A percentile compares a stretch with the other conserved stretches of the same genome.
Evolutionary conservation across 2,888 invertebrate species (phyloP).

Genomic region (Standfussiana lucernea): DNA sequence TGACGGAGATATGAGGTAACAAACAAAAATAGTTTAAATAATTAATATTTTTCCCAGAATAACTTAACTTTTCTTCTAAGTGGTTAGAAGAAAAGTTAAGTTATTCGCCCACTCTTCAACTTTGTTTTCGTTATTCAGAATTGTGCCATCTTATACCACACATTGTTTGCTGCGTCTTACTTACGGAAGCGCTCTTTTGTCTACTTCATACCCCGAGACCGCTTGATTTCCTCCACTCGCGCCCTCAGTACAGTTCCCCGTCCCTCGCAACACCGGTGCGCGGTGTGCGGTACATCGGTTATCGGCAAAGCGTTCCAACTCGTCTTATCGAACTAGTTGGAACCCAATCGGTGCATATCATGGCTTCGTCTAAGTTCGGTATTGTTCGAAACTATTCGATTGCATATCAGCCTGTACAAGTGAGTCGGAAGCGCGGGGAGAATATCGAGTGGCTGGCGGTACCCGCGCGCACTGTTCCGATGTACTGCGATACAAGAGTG

Average conservation of each 20-base stretch:
- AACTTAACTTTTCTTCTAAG: too few species aligned
- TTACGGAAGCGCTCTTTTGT: background rate
- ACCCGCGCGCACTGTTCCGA: constrained; percentile 13
- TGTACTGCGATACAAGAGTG: constrained; percentile 15
- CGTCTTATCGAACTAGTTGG: constrained; percentile 49
- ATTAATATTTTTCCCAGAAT: background rate
- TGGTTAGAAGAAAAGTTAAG: background rate
- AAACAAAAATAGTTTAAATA: too few species aligned
- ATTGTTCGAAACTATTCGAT: constrained; percentile 56
- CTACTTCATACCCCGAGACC: constrained; percentile 5
- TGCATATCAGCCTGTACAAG: constrained; percentile 56
- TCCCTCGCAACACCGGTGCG: constrained; percentile 11
- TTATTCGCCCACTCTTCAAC: background rate
- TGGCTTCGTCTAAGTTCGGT: constrained; percentile 50
- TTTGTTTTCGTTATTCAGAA: background rate
- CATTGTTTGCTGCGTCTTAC: background rate
- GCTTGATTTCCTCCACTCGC: background rate
- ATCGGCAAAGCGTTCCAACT: constrained; percentile 57
- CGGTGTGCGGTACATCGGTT: constrained; percentile 42
- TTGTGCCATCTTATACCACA: background rate
- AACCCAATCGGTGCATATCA: constrained; percentile 57
- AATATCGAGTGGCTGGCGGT: constrained; percentile 39
- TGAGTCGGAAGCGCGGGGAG: constrained; percentile 21
- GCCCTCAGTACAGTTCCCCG: background rate
- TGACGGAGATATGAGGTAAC: too few species aligned